Percentiles rank a stretch among this genome's conserved stretches.
Conservation (phyloP, 1,140 invertebrate genomes). For the Schlechtendalia chinensis region DNA sequence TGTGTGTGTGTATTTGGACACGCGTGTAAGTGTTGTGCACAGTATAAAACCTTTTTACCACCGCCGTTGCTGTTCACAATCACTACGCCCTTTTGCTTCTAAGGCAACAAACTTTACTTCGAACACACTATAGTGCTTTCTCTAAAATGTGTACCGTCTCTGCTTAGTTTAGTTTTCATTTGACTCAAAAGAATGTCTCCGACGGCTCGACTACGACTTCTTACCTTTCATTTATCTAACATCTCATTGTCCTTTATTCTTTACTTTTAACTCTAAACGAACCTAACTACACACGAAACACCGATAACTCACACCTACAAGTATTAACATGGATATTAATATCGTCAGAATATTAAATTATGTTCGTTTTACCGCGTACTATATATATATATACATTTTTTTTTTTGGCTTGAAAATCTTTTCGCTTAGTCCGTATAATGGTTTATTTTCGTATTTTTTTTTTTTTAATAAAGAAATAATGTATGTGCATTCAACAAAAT, state of each 20-base stretch:
- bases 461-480: neutral
- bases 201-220: neutral
- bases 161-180: neutral
- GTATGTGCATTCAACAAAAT: neutral
- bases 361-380: no score
- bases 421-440: neutral
- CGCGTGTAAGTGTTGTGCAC: constrained; percentile 17
- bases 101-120: constrained; percentile 1
- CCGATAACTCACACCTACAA: no score
- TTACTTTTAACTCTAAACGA: neutral
- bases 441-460: no score
- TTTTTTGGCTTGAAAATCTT: no score
- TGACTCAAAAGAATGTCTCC: neutral
- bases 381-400: no score
- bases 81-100: neutral
- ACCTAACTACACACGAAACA: no score
- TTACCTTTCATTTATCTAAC: no score
- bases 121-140: neutral
- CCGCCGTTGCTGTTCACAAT: neutral
- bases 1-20: neutral
- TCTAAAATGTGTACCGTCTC: neutral
- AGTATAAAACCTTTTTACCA: constrained; percentile 34
- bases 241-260: neutral
- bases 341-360: no score
- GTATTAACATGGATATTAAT: no score